Base-by-base conservation (phyloP, 2,888 invertebrate genomes). In the Agrilus cyanescens region DNA sequence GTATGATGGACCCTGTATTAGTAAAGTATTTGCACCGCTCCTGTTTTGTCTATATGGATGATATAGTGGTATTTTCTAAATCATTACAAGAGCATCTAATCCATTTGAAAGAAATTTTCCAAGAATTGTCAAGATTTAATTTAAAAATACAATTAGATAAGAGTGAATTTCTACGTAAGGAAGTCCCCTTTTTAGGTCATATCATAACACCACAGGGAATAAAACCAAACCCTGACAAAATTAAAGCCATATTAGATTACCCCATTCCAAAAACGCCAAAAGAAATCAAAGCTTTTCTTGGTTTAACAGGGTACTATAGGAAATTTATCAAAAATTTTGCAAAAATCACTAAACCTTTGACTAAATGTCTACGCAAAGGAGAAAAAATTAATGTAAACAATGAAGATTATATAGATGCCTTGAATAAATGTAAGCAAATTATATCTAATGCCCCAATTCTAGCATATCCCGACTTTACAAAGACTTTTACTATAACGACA, bases 1-100 rank as follows among this genome's bases (percentile, higher is more conserved):
- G 57, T 30, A 37, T 49, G 12, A 52, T 57, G 45, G 51, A 54
- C 32, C 37, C 50, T 43, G 37, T 52, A 42, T 33, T 58, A 7
- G 37, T 43, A 12, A 52, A 44, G 15, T 44, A 40, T 29, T 29
- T 40, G 12, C 34, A 46, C 31, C 40, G 46, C 43, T 41, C 44
- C 20, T 48, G 47, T 36, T 45, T 51, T 31, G 51, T 52, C 7
- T 52, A 50, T 25, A 51, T 52, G 48, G 50, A 53, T 33, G 50
- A 48, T 39, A 43, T 51, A 7, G 40, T 49, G 7, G 44, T 53
- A 20, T 52, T 53, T 37, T 47, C 48, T 12, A 49, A 38, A 36
- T 46, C 40, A 7, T 40, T 50, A 8, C 44, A 53, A 40, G 45
- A 51, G 30, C 48, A 50, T 18, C 38, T 51, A 20, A 12, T 34